Evolutionary conservation across 2,113 vertebrate genomes (phyloP), one percentile per base, ranked within the genome.

Genomic region (Oenanthe melanoleuca): DNA sequence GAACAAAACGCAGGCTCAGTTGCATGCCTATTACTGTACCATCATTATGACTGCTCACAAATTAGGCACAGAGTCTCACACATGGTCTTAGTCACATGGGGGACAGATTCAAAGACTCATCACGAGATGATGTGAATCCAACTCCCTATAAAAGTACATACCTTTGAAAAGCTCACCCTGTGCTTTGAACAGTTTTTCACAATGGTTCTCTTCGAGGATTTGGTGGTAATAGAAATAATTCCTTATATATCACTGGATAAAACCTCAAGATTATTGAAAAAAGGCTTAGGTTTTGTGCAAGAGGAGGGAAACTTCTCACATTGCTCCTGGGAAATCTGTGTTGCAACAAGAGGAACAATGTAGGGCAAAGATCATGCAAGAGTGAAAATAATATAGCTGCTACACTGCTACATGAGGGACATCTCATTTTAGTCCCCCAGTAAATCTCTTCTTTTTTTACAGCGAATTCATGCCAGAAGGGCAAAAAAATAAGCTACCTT

Each of bases 11-110:
- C 72, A 66, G 85, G 45, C 93, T 94, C 95, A 73, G 92, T 91
- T 92, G 95, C 75, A 44, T 81, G 79, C 97, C 96, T 79, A 87
- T 96, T 97, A 95, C 94, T 83, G 88, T 71, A 45, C 87, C 92
- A 89, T 95, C 92, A 94, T 93, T 93, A 94, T 13, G 93, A 95
- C 94, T 94, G 40, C 95, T 93, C 94, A 91, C 90, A 96, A 93
- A 96, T 96, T 94, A 96, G 90, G 90, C 85, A 80, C 85, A 88
- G 56, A 86, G 90, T 94, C 12, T 6, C 93, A 88, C 88, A 86
- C 80, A 69, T 66, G 89, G 86, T 89, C 81, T 83, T 80, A 95
- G 81, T 89, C 93, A 94, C 42, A 67, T 16, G 34, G 67, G 85
- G 87, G 67, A 92, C 40, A 92, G 37, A 90, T 93, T 96, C 94